Evolutionary conservation across 2,888 invertebrate species (phyloP).

Genomic region (Chymomyza caudatula): DNA sequence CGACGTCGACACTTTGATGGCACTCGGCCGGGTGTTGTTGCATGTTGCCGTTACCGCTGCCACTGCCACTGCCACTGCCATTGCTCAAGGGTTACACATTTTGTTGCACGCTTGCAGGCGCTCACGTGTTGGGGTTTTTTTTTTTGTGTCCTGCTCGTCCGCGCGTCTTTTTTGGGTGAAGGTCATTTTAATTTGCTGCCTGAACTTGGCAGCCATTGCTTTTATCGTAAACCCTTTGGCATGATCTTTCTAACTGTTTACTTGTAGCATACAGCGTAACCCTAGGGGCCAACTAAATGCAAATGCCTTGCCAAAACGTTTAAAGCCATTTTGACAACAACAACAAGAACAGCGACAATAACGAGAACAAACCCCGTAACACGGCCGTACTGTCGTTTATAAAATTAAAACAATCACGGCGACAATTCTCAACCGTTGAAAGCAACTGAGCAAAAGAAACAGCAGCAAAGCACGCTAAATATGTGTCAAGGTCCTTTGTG

Average conservation of each 20-base stretch:
- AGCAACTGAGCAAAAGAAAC: conserved; percentile 11
- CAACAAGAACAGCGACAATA: conserved; percentile 63
- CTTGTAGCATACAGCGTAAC: background rate
- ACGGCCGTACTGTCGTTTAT: conserved; percentile 29
- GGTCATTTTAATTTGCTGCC: conserved; percentile 47
- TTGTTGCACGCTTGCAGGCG: conserved; percentile 41
- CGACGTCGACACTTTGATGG: conserved; percentile 55
- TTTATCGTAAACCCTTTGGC: background rate
- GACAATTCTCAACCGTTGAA: conserved; percentile 30
- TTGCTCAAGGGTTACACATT: conserved; percentile 3
- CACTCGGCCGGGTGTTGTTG: conserved; percentile 38
- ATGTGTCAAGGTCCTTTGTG: conserved; percentile 58
- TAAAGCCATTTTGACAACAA: conserved; percentile 40
- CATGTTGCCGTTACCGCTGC: background rate
- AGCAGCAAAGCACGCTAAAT: conserved; percentile 28
- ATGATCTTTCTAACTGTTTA: background rate
- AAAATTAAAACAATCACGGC: conserved; percentile 21
- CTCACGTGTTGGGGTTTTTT: conserved; percentile 56
- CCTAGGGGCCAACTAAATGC: conserved; percentile 1
- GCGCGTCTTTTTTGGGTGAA: conserved; percentile 49
- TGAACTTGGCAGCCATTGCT: conserved; percentile 6
- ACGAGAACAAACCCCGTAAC: conserved; percentile 34
- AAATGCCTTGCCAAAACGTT: conserved; percentile 25
- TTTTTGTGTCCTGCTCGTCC: conserved; percentile 38
- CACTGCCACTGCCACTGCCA: background rate